Base-by-base conservation (phyloP, 2,888 invertebrate species). In the Pristionchus mayeri region DNA sequence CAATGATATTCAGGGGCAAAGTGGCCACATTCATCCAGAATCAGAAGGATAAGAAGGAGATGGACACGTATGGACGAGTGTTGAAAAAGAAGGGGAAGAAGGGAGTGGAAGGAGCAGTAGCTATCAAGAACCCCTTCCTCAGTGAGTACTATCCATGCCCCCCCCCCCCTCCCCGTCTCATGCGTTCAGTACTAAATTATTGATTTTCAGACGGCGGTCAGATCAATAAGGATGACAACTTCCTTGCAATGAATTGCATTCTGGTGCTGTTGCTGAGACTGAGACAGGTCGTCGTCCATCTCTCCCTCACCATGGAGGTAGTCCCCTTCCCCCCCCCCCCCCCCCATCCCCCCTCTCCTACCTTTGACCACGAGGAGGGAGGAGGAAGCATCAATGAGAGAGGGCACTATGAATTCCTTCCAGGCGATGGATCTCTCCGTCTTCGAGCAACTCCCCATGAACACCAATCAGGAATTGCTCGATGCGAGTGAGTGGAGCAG, bases 271-370 rank as follows among this genome's bases (percentile, higher is more conserved):
- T 98, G 21, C 93, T 98, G 84, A 95, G 98, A 18, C 93, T 98
- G 85, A 95, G 98, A 0, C 98, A 98, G 93, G 95, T 96, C 86
- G 96, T 96, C 92, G 96, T 96, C 92, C 97, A 98, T 94, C 96
- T 97, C 44, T 95, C 95, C 0, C 94, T 98, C 24, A 96, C 97
- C 89, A 95, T 95, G 90, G 93, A 95, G 85, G 88, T 87, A n/a
- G n/a, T n/a, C n/a, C n/a, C n/a, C n/a, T n/a, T n/a, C n/a, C n/a
- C n/a, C n/a, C n/a, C n/a, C n/a, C n/a, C n/a, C n/a, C n/a, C n/a
- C n/a, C n/a, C n/a, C n/a, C n/a, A n/a, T n/a, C n/a, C n/a, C n/a
- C 44, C 44, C 44, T 13, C 44, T 13, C 44, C 13, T 44, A 6
- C 13, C 44, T 44, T 44, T 44, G 13, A n/a, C n/a, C n/a, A n/a